Base-by-base conservation (phyloP, 2,888 invertebrate genomes). In the Hyalella azteca region DNA sequence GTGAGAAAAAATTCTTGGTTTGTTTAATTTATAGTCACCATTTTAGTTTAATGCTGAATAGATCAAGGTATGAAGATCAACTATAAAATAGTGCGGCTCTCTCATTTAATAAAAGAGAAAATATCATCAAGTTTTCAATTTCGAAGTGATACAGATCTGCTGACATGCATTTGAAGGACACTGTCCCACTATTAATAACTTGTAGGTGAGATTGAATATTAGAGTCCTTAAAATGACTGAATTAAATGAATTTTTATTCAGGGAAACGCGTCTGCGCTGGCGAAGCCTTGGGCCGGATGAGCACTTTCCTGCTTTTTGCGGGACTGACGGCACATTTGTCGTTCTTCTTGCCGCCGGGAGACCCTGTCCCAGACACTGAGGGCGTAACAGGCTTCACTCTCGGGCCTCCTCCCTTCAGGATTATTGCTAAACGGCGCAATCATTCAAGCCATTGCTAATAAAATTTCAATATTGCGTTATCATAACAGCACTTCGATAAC, bases 201-300 rank as follows among this genome's bases (percentile, higher is more conserved):
- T n/a, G n/a, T n/a, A n/a, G n/a, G n/a, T n/a, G n/a, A n/a, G n/a
- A n/a, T n/a, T n/a, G n/a, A n/a, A n/a, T n/a, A n/a, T n/a, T n/a
- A n/a, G n/a, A n/a, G n/a, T n/a, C n/a, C 22, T 50, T 50, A n/a
- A 15, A 50, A 50, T 50, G n/a, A 11, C n/a, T 11, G 9, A 50
- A n/a, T 50, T 59, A 59, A 9, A 9, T 59, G 22, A 13, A 13
- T 59, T 29, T 59, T 59, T 13, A 7, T 15, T 9, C 83, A 84
- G 84, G 84, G 15, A 81, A 81, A 13, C 50, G 84, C 19, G 73
- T 45, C 22, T 84, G 84, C 59, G 54, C 82, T 26, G 84, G 84
- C 0, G 82, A 84, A 39, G 49, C 84, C 29, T 73, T 84, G 48
- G 84, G 79, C 13, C 22, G 80, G 4, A 82, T 81, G 79, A 77